Evolutionary conservation across 2,797 vertebrate genomes (phyloP), one percentile per base, ranked within the genome.

Genomic region (Semaprochilodus insignis): DNA sequence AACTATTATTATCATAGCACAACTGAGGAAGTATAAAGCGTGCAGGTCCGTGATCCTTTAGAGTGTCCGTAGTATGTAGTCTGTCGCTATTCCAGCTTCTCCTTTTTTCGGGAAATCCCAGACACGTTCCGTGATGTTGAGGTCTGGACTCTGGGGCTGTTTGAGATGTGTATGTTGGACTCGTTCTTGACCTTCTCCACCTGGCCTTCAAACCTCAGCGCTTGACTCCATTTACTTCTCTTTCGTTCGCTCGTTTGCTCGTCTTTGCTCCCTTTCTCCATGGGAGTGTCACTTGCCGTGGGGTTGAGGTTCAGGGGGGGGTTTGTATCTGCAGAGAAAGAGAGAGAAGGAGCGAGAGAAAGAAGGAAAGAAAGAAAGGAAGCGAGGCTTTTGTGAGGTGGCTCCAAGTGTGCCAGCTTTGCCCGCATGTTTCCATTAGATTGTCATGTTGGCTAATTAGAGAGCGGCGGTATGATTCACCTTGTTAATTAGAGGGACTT

Each of bases 401-500:
- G 95, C 90, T 93, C 91, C 90, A 90, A 93, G 94, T 93, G 93
- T 92, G 89, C 93, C 96, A 95, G 91, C 95, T 94, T 94, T 91
- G 93, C 91, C 95, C 92, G 95, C 95, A 95, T 95, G 95, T 95
- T 97, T 97, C 96, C 94, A 96, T 97, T 96, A 96, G 96, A 96
- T 98, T 97, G 97, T 97, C 97, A 96, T 96, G 97, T 98, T 97
- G 96, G 93, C 97, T 98, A 99, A 99, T 99, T 99, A 99, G 97
- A 96, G 96, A 96, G 95, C 95, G 94, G 95, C 96, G 93, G 97
- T 96, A 96, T 97, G 97, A 97, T 98, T 98, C 98, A 99, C 98
- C 98, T 99, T 98, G 97, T 98, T 99, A 99, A 99, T 99, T 98
- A 99, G 97, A 97, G 96, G 96, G 97, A 97, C 97, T 97, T 95